These are phyloP conservation scores for Ammospiza nelsoni DNA, from an alignment of 2,113 vertebrate species.

Conservation along the genomic window DNA sequence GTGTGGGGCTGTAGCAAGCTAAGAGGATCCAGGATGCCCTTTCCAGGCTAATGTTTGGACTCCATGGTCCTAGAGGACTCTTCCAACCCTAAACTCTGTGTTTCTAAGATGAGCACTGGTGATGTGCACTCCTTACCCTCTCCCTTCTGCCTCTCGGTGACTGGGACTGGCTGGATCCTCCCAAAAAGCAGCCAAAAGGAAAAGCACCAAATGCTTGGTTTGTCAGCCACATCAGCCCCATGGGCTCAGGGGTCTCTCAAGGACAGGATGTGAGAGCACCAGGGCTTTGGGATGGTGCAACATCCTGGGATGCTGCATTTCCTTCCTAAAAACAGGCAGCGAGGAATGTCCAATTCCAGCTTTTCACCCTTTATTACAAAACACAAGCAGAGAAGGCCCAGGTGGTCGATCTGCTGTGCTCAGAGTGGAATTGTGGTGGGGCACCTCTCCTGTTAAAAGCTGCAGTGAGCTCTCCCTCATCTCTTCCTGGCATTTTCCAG, in stretches of 20 bases:
- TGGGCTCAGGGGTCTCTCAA: fast-evolving
- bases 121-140: neutral
- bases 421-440: neutral
- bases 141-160: neutral
- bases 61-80: too few relatives aligned
- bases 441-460: neutral
- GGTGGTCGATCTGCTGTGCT: fast-evolving
- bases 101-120: neutral
- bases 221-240: neutral
- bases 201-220: neutral
- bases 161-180: neutral
- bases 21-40: too few relatives aligned
- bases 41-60: neutral
- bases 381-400: neutral
- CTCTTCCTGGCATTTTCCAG: neutral
- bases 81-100: neutral
- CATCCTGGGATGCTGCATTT: neutral
- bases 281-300: neutral
- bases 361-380: neutral
- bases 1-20: fast-evolving
- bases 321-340: neutral
- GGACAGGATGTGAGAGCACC: neutral
- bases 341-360: neutral
- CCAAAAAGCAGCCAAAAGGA: neutral
- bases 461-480: neutral